Evolutionary conservation across 2,888 invertebrate species (phyloP), one percentile per base, ranked within the genome.

Genomic region (Geophilus truncorum): DNA sequence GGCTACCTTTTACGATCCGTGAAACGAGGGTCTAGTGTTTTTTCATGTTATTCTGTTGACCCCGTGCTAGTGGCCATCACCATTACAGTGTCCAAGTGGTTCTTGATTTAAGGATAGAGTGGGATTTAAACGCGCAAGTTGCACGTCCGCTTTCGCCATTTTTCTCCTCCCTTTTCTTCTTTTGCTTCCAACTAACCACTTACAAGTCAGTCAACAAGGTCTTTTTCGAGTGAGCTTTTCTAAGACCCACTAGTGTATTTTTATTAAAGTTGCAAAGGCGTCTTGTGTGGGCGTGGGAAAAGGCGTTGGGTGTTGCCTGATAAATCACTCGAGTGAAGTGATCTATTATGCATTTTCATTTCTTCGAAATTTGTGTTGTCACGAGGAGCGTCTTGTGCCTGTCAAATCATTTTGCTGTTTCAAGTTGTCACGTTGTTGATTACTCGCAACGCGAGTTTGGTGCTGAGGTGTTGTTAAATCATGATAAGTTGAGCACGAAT

Each of bases 101-200:
- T 62, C 57, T 18, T 62, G 57, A 62, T 62, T 62, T 62, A 62
- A 62, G 57, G 57, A 62, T 62, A 62, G 57, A 62, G 57, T 62
- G 18, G 57, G 57, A 62, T 62, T 62, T 62, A 62, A 62, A 62
- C 21, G 57, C 10, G 57, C 21, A 62, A 62, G 57, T 62, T 62
- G 57, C 57, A 62, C 57, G 57, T 62, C 10, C 18, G 23, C 18
- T 23, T 62, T 21, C 1, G 2, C 57, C n/a, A 2, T 6, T 23
- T 4, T 57, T 62, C 57, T 21, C 21, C 57, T 23, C 21, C n/a
- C n/a, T n/a, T 0, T 1, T n/a, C n/a, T 4, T 57, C n/a, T 6
- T 57, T 57, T 57, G 15, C n/a, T 21, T 62, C 18, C 57, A 23
- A 62, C 15, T 62, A 62, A 23, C 21, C n/a, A 57, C 57, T 23